Base-by-base conservation (phyloP, 2,888 invertebrate species). In the Ormyrus rosae region DNA sequence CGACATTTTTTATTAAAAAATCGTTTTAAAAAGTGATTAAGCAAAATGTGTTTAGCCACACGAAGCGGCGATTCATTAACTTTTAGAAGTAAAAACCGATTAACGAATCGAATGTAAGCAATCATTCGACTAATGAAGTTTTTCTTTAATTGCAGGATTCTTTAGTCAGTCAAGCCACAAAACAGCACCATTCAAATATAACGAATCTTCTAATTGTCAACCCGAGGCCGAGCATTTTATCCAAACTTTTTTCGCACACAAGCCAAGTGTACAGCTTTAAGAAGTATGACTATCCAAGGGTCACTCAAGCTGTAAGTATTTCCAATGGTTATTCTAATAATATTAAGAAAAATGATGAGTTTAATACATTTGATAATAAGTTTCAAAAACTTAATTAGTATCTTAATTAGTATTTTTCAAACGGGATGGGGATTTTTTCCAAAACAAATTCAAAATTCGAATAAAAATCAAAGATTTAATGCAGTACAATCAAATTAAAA, bases 281-380 rank as follows among this genome's bases (percentile, higher is more conserved):
- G 86, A 94, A 93, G 79, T 96, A 94, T 87, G 91, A 93, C 71
- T 96, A 95, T 89, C 94, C 94, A 67, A 94, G 94, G 87, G 92
- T 96, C 78, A 93, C 93, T 68, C 90, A 91, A 76, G 87, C 89
- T 53, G 93, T 93, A 83, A 90, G 88, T 87, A 72, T 34, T 34
- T 34, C 34, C 34, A 34, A 34, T 34, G 4, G 4, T 34, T 34
- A 34, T 2, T 34, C 4, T 34, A 34, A 34, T 34, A 34, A 34
- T 34, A 34, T 34, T 34, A 34, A 34, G 34, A 34, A 34, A 34
- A 34, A 34, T 34, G 34, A 34, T 34, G 4, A 34, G 4, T 34
- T 3, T 34, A 4, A 34, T 34, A 34, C 34, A 0, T 34, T 34
- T 34, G 34, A 4, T 0, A 34, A 34, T 34, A 34, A 34, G 34